Evolutionary conservation across 2,113 vertebrate species (phyloP).

Genomic region (Podarcis raffonei): DNA sequence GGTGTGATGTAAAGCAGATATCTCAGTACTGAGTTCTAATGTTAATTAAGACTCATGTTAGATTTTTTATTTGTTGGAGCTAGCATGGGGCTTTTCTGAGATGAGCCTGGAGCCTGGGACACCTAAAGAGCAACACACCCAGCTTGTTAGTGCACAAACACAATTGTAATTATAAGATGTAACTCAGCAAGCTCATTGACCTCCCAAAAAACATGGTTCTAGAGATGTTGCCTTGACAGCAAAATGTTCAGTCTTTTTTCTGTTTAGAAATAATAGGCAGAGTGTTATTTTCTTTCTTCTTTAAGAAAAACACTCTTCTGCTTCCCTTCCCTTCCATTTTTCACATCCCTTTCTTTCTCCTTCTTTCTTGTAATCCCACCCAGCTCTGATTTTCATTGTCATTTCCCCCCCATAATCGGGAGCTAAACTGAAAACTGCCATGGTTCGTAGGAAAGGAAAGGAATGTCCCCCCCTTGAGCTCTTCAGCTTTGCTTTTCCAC

Average conservation of each 20-base stretch:
- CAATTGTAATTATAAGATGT: conserved; percentile 31
- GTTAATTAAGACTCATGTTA: conserved; percentile 52
- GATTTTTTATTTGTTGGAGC: conserved; percentile 51
- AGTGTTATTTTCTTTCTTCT: conserved; percentile 15
- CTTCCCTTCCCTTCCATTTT: neutral
- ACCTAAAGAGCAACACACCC: conserved; percentile 34
- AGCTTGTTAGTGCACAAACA: neutral
- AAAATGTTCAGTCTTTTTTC: conserved; percentile 22
- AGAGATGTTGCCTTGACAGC: conserved; percentile 31
- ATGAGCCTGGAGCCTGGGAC: conserved; percentile 21
- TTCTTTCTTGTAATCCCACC: neutral
- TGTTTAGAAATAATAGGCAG: conserved; percentile 28
- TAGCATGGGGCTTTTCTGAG: conserved; percentile 18
- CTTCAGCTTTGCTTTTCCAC: neutral
- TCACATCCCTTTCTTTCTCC: neutral
- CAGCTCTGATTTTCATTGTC: neutral
- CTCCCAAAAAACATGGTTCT: conserved; percentile 8
- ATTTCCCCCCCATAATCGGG: neutral
- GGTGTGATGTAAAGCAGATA: conserved; percentile 42
- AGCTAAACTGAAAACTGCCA: neutral
- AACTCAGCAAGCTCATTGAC: neutral
- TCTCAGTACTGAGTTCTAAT: conserved; percentile 54
- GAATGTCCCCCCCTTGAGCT: neutral
- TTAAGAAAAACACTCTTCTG: neutral
- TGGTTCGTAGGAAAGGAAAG: neutral